phyloP scores from a whole-genome alignment of 2,113 vertebrate genomes.

The Sinocyclocheilus anshuiensis region DNA sequence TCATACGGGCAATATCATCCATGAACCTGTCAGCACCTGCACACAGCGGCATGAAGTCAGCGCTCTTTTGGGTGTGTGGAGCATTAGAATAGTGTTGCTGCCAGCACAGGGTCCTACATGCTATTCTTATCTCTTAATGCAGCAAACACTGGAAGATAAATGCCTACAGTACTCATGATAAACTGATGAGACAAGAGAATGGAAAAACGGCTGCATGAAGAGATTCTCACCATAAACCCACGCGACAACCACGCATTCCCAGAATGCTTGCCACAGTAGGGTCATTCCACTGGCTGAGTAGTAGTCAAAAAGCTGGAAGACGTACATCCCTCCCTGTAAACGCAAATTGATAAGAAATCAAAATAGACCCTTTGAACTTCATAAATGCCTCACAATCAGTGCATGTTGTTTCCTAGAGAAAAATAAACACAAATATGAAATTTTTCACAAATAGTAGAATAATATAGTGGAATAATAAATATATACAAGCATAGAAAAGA shows the following conservation, averaged over 20 bases:
- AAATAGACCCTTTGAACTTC: no score
- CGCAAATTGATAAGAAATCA: neutral
- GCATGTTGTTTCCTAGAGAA: no score
- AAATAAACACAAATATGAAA: no score
- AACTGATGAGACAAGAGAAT: neutral
- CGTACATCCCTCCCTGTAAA: constrained; percentile 81
- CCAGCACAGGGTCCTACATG: neutral
- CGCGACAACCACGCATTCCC: constrained; percentile 82
- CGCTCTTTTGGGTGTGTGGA: neutral
- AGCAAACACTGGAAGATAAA: neutral
- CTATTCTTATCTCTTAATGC: neutral
- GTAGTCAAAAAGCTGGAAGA: constrained; percentile 85
- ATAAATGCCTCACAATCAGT: no score
- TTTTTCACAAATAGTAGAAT: no score
- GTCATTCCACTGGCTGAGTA: constrained; percentile 62
- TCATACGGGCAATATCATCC: constrained; percentile 84
- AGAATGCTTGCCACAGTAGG: constrained; percentile 83
- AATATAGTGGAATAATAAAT: no score
- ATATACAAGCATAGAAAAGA: no score
- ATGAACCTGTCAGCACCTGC: constrained; percentile 83
- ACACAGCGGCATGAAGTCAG: constrained; percentile 2
- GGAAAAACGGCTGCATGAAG: neutral
- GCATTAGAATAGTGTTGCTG: neutral
- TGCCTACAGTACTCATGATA: neutral
- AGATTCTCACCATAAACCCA: constrained; percentile 80